Conservation (phyloP, 2,797 vertebrate species). For the Gymnothorax javanicus region DNA sequence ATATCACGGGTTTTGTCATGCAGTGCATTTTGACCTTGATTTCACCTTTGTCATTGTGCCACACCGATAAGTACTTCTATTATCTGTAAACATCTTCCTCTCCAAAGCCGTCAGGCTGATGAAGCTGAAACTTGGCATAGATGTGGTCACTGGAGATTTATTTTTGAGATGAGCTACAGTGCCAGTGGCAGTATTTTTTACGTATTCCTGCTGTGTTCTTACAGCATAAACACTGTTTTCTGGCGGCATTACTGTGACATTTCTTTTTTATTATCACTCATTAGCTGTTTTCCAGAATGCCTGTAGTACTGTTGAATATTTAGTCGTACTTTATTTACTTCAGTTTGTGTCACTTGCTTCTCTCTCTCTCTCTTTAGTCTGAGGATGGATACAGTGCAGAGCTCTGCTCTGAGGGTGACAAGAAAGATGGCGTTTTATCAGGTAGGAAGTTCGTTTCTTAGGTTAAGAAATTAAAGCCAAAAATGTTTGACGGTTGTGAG, state of each 20-base stretch:
- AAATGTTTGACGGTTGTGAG: neutral
- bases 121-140: no score
- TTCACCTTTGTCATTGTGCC: no score
- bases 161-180: no score
- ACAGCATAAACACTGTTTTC: neutral
- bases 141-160: no score
- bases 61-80: no score
- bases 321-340: neutral
- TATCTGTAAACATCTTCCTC: no score
- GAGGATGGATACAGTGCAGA: constrained; percentile 52
- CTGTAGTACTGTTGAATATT: neutral
- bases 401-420: constrained; percentile 49
- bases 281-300: neutral
- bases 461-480: neutral
- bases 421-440: constrained; percentile 57
- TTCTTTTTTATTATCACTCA: neutral
- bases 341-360: neutral
- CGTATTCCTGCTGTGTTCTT: neutral
- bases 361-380: constrained; percentile 48
- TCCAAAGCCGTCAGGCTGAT: no score
- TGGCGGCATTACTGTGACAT: neutral
- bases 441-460: constrained; percentile 57
- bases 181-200: no score
- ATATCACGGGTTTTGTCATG: no score
- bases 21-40: no score